Conservation (phyloP, 2,888 invertebrate species). For the Zygaena filipendulae region DNA sequence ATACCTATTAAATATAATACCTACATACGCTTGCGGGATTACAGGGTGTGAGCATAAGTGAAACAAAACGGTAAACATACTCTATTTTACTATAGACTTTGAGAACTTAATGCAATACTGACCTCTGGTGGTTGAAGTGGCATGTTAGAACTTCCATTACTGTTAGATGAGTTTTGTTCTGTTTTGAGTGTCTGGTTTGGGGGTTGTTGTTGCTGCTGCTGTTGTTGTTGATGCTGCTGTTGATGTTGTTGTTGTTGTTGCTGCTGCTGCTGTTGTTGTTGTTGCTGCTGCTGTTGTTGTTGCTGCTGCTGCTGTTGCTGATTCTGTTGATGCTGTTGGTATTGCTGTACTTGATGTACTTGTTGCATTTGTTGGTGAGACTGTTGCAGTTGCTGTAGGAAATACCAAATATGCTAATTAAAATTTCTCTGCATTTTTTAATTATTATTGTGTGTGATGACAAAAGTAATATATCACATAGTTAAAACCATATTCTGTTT, state of each 20-base stretch:
- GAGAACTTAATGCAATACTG: no score
- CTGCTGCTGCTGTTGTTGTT: constrained; percentile 36
- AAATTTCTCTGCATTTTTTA: neutral
- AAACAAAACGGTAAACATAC: no score
- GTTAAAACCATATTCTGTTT: no score
- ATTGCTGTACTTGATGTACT: constrained; percentile 44
- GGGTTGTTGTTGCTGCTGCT: constrained; percentile 33
- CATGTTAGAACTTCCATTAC: constrained; percentile 47
- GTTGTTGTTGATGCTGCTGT: constrained; percentile 39
- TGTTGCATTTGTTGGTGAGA: constrained; percentile 46
- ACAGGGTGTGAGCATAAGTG: no score
- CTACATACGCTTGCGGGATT: no score
- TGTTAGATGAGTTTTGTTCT: constrained; percentile 59
- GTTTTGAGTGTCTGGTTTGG: constrained; percentile 38
- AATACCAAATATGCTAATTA: no score
- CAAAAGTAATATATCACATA: no score
- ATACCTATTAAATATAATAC: no score
- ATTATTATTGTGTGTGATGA: neutral
- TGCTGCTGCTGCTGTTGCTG: constrained; percentile 47
- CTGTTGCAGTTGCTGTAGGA: constrained; percentile 38
- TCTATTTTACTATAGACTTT: no score
- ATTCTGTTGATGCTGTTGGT: constrained; percentile 31
- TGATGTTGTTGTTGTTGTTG: constrained; percentile 39
- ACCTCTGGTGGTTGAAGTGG: constrained; percentile 54
- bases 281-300: constrained; percentile 35